phyloP scores from a whole-genome alignment of 2,888 invertebrate genomes.

The Tigriopus californicus region DNA sequence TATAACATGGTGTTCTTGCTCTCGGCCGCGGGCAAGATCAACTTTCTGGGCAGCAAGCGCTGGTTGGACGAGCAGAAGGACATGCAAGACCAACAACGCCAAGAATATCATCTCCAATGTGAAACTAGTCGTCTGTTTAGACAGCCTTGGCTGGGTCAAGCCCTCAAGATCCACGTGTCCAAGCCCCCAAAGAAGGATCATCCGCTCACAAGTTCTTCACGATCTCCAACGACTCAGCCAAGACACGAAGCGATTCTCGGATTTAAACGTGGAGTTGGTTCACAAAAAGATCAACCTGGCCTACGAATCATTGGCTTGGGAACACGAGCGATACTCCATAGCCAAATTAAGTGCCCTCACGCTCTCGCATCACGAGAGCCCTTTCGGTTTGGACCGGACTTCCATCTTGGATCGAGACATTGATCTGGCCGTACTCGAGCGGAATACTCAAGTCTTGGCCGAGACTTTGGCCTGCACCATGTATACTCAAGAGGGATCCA shows the following conservation, averaged over 20 bases:
- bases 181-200: constrained; percentile 78
- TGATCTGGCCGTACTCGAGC: constrained; percentile 37
- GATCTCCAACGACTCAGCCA: not conserved
- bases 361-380: constrained; percentile 40
- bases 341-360: constrained; percentile 78
- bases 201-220: constrained; percentile 38
- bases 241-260: too few relatives aligned
- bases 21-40: constrained; percentile 75
- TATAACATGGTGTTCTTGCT: constrained; percentile 58
- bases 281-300: constrained; percentile 95
- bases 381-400: constrained; percentile 18
- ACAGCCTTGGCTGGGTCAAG: constrained; percentile 43
- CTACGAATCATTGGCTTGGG: constrained; percentile 80
- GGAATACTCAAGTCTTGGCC: constrained; percentile 53
- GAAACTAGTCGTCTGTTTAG: constrained; percentile 72
- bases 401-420: constrained; percentile 41
- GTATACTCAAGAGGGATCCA: constrained; percentile 23
- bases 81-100: too few relatives aligned
- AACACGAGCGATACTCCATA: constrained; percentile 89
- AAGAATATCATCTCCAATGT: constrained; percentile 50
- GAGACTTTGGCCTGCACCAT: constrained; percentile 52
- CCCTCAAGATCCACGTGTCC: constrained; percentile 76
- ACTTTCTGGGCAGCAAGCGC: constrained; percentile 85
- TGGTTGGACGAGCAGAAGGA: constrained; percentile 89
- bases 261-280: constrained; percentile 32